Conservation (phyloP, 2,113 vertebrate genomes). For the Cololabis saira region DNA sequence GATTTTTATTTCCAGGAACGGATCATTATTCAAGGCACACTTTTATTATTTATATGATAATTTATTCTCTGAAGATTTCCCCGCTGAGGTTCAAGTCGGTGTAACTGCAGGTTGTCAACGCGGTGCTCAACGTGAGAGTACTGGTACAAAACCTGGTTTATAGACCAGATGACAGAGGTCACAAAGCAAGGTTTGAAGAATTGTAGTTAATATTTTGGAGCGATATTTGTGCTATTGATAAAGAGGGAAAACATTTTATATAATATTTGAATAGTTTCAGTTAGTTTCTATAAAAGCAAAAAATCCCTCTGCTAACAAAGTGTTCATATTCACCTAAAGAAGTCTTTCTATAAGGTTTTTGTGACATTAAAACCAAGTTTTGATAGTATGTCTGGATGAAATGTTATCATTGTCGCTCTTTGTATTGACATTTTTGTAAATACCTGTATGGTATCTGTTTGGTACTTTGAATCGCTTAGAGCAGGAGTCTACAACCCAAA, state of each 20-base stretch:
- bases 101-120: conserved; percentile 39
- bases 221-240: conserved; percentile 35
- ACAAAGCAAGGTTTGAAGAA: conserved; percentile 14
- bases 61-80: conserved; percentile 75
- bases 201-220: conserved; percentile 55
- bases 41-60: conserved; percentile 79
- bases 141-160: conserved; percentile 19
- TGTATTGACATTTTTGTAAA: neutral
- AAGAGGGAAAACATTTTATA: neutral
- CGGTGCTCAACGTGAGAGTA: conserved; percentile 22
- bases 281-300: conserved; percentile 5
- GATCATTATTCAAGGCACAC: conserved; percentile 26
- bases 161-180: conserved; percentile 32
- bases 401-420: neutral
- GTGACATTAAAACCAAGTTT: neutral
- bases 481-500: no score
- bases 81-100: conserved; percentile 33
- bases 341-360: conserved; percentile 3
- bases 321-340: conserved; percentile 8
- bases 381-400: neutral
- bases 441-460: neutral
- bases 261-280: conserved; percentile 5
- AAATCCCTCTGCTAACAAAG: conserved; percentile 7
- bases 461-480: neutral
- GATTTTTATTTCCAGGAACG: conserved; percentile 31